phyloP scores from a whole-genome alignment of 2,888 invertebrate genomes.

The Thumatha senex region DNA sequence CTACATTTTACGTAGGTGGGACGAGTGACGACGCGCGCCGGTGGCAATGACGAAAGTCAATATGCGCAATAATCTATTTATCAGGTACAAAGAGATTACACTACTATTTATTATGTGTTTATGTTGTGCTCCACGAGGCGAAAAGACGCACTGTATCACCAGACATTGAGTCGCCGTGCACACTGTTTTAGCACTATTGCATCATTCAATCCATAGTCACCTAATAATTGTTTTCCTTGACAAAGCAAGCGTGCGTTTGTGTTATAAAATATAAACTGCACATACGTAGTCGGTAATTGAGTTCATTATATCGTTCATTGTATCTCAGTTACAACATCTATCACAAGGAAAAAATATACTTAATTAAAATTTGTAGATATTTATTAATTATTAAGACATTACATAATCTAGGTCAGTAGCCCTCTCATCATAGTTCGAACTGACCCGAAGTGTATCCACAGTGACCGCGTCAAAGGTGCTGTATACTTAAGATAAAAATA shows the following conservation, averaged over 20 bases:
- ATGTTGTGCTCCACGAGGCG: constrained; percentile 42
- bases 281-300: too few species aligned
- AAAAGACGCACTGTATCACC: constrained; percentile 22
- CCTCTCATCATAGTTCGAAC: constrained; percentile 40
- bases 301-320: too few species aligned
- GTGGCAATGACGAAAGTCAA: constrained; percentile 23
- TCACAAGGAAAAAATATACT: too few species aligned
- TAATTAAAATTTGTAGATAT: too few species aligned
- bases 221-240: neutral
- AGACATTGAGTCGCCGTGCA: constrained; percentile 44
- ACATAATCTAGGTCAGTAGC: constrained; percentile 57
- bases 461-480: constrained; percentile 32
- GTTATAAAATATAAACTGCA: too few species aligned
- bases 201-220: constrained; percentile 8
- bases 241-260: too few species aligned
- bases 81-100: constrained; percentile 25
- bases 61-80: constrained; percentile 44
- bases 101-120: constrained; percentile 22
- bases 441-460: constrained; percentile 23
- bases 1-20: constrained; percentile 7
- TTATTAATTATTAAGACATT: too few species aligned
- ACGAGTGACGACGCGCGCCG: constrained; percentile 13
- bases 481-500: constrained; percentile 42
- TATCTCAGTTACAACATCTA: too few species aligned
- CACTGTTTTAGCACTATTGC: constrained; percentile 13